Evolutionary conservation across 2,797 vertebrate species (phyloP).

Genomic region (Helarctos malayanus): DNA sequence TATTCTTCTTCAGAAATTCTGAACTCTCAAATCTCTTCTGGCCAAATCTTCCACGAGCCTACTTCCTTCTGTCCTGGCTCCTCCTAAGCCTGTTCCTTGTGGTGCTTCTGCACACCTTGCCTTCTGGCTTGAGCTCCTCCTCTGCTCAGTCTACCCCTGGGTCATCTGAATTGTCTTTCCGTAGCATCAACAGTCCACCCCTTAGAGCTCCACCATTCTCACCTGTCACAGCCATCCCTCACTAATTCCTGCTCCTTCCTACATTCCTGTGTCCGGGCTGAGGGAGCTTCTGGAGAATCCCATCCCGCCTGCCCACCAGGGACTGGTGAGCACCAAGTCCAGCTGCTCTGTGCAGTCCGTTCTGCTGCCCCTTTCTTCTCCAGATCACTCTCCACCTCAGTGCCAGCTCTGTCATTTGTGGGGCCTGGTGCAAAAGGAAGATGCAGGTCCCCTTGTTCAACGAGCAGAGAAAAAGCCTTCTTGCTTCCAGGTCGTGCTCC

Average conservation of each 20-base stretch:
- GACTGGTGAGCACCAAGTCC: neutral
- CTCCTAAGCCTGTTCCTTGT: neutral
- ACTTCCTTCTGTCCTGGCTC: neutral
- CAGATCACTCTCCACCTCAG: neutral
- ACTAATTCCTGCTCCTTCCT: neutral
- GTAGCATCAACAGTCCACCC: neutral
- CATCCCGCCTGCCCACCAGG: too few relatives aligned
- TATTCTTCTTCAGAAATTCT: slow-evolving; percentile 41
- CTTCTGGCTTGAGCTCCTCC: slow-evolving; percentile 34
- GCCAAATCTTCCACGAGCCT: neutral
- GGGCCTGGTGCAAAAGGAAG: neutral
- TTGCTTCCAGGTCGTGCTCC: accelerated
- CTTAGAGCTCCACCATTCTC: neutral
- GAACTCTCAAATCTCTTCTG: slow-evolving; percentile 51
- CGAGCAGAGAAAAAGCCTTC: accelerated
- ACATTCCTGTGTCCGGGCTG: neutral
- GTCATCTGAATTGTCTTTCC: neutral
- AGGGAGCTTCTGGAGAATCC: neutral
- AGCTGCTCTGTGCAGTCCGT: neutral
- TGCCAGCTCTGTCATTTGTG: neutral
- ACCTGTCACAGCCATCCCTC: neutral
- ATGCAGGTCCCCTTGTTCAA: neutral
- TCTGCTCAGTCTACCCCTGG: neutral
- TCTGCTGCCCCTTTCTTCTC: neutral
- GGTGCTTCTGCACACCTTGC: neutral